Base-by-base conservation (phyloP, 2,888 invertebrate species). In the Macaria liturata region DNA sequence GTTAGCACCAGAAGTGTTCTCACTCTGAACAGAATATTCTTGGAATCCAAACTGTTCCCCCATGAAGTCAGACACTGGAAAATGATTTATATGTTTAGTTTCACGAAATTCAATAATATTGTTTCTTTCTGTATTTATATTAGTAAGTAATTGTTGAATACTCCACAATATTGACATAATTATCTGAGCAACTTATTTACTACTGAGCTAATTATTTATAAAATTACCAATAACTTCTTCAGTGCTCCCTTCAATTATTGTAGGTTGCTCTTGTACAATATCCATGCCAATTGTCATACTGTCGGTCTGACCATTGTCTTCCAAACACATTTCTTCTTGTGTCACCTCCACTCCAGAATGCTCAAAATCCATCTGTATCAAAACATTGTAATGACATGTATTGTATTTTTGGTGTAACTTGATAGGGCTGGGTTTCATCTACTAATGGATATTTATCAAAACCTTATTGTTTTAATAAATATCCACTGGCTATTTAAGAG, bases 181-280 rank as follows among this genome's bases (percentile, higher is more conserved):
- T 20, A 20, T 1, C 20, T 2, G 2, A 20, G 20, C 20, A 20
- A 20, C 20, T 20, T 20, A 20, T 20, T 20, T 20, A 20, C 20
- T 20, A 20, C 20, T 20, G 20, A 20, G 20, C 20, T 20, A 20
- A 20, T 20, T 20, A 20, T 20, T 20, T 2, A 37, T 3, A 37
- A 7, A 37, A 37, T 72, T 81, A 91, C 91, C 85, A 71, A 90
- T 88, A 53, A 90, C 85, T 79, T 90, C 91, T 75, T 91, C 89
- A 70, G 68, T 75, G n/a, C 78, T 85, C 9, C 88, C 80, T 40
- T 89, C 90, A 86, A 91, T 86, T 0, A 90, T 74, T 59, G 85
- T 82, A 34, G 82, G 77, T 49, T 87, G 83, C 51, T 88, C 89
- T 51, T 86, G 82, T 59, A 83, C 81, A 30, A 83, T 77, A 45